Base-by-base conservation (phyloP, 1,140 invertebrate species). In the Theocolax elegans region DNA sequence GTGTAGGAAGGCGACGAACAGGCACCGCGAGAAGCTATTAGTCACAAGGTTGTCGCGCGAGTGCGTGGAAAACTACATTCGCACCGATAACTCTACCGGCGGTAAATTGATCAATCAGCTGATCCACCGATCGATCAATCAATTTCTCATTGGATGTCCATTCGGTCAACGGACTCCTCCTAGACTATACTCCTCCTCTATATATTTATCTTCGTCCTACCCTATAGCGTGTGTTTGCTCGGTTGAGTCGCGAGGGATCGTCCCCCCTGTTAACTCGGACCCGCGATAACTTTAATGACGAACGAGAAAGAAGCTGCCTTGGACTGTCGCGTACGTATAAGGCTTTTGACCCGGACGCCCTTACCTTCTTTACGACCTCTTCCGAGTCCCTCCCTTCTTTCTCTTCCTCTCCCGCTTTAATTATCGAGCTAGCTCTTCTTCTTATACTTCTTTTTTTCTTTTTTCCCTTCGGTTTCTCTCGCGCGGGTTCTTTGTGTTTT, bases 341-440 rank as follows among this genome's bases (percentile, higher is more conserved):
- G 66, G 66, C 71, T 70, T 72, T 74, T 74, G 72, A 74, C 72
- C 71, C 56, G 42, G 60, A 42, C 46, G 65, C 42, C 53, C 68
- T 73, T 62, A 60, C 69, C 69, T 68, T 71, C 66, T 73, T 74
- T 75, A 75, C 68, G 74, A 68, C 44, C 59, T 51, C 69, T 67
- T 68, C 51, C 73, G 66, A 64, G 48, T 13, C 58, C 46, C 53
- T 51, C 65, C 53, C 49, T 67, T 53, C 49, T 59, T 27, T 49
- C 60, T 49, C 21, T 23, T n/a, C 31, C 19, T 54, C 64, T 38
- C 62, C 51, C 49, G 19, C 56, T 62, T 69, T 63, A 69, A 63
- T 63, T 69, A 69, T 69, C 67, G 46, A 69, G 58, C 64, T 56
- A 17, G 40, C 38, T 56, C 31, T n/a, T 56, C 21, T 44, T 54